phyloP scores from a whole-genome alignment of 30 jellyfish, hydroid and myxozoan genomes.

The Chironex yamaguchii region DNA sequence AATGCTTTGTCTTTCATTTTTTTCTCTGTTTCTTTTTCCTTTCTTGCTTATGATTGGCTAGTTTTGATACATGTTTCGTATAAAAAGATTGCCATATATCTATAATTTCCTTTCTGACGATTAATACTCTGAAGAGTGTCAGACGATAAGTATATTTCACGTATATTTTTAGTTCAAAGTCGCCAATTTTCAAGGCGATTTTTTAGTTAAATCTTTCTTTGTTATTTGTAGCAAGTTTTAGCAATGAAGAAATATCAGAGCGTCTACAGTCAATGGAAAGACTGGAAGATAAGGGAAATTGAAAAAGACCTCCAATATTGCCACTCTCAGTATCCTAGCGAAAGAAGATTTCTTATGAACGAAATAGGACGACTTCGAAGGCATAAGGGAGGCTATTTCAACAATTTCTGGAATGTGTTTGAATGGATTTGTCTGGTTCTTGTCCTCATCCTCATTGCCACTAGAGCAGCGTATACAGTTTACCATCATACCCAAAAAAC shows the following conservation, averaged over 20 bases:
- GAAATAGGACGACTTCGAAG: constrained; percentile 81
- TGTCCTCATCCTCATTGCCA: constrained; percentile 51
- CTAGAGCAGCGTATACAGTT: constrained; percentile 73
- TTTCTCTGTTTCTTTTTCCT: too few relatives aligned
- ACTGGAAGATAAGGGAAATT: constrained; percentile 89
- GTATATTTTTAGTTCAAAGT: neutral
- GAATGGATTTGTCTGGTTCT: constrained; percentile 87
- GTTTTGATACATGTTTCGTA: too few relatives aligned
- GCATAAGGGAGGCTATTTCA: constrained; percentile 59
- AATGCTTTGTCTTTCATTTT: too few relatives aligned
- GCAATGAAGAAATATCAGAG: neutral
- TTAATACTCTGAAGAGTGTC: too few relatives aligned
- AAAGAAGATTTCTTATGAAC: constrained; percentile 75
- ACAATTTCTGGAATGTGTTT: constrained; percentile 89
- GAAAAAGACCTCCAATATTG: constrained; percentile 89
- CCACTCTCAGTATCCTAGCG: constrained; percentile 99
- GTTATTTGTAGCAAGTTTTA: neutral
- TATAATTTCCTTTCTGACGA: too few relatives aligned
- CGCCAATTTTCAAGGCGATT: too few relatives aligned
- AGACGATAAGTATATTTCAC: neutral
- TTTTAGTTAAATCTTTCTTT: too few relatives aligned
- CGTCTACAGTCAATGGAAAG: constrained; percentile 44
- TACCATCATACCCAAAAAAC: constrained; percentile 18
- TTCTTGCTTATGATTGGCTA: too few relatives aligned
- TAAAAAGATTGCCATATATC: too few relatives aligned